Evolutionary conservation across 2,113 vertebrate species (phyloP).

Genomic region (Haemorhous mexicanus): DNA sequence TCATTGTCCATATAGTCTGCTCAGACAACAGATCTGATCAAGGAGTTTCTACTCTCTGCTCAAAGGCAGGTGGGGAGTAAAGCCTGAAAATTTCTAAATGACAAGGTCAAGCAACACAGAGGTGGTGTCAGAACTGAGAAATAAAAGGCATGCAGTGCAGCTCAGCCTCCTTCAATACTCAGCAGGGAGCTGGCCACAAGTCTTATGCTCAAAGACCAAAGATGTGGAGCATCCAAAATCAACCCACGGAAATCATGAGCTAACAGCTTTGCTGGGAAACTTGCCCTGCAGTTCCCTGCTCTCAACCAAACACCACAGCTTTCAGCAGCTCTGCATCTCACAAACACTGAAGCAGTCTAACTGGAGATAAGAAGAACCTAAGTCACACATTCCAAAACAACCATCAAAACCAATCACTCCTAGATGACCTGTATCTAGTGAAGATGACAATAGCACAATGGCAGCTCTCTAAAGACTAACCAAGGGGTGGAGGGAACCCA

Average conservation of each 20-base stretch:
- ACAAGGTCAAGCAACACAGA: neutral
- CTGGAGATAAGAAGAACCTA: neutral
- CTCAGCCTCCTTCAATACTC: neutral
- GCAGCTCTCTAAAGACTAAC: neutral
- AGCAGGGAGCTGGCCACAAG: neutral
- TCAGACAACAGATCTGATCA: neutral
- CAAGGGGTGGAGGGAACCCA: fast-evolving
- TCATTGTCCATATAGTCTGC: neutral
- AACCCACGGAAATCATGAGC: neutral
- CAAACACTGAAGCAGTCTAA: neutral
- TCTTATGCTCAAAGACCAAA: neutral
- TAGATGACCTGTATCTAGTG: neutral
- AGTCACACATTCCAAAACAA: neutral
- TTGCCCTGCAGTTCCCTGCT: neutral
- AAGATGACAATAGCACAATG: neutral
- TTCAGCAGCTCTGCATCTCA: neutral
- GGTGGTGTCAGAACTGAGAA: neutral
- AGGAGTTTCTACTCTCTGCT: neutral
- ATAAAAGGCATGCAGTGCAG: neutral
- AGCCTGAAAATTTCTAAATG: neutral
- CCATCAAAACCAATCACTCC: neutral
- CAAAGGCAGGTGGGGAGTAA: neutral
- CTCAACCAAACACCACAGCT: neutral
- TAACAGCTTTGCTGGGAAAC: constrained; percentile 5
- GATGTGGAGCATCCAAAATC: neutral